A percentile compares a stretch with the other conserved stretches of the same genome.
phyloP scores from a whole-genome alignment of 2,888 invertebrate genomes.

The Celastrina argiolus region DNA sequence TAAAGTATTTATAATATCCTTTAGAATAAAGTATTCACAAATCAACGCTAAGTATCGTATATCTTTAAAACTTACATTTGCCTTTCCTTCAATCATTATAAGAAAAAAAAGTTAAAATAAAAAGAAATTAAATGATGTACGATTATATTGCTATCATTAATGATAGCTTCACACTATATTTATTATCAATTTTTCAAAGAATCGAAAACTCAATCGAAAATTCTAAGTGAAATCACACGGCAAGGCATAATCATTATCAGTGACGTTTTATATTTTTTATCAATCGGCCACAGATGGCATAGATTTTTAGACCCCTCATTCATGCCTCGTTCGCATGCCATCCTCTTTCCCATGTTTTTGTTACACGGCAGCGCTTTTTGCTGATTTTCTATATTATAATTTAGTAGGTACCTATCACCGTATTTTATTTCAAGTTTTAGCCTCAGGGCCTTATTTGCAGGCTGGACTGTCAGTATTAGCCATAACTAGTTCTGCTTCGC shows the following conservation, averaged over 20 bases:
- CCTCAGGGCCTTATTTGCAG: too few relatives aligned
- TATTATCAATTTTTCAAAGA: not conserved
- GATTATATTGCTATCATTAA: conserved; percentile 38
- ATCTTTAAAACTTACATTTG: conserved; percentile 62
- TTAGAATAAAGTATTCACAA: not conserved
- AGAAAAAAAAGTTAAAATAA: conserved; percentile 48
- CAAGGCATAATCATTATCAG: not conserved
- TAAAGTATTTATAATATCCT: conserved; percentile 33
- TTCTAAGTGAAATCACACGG: conserved; percentile 4
- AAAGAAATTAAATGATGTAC: conserved; percentile 40
- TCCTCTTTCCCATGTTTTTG: too few relatives aligned
- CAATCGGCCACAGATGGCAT: too few relatives aligned
- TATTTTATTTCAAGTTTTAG: too few relatives aligned
- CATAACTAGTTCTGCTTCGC: too few relatives aligned
- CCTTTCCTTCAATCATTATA: conserved; percentile 75
- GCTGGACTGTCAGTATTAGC: too few relatives aligned
- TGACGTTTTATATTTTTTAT: not conserved
- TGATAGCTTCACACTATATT: conserved; percentile 26
- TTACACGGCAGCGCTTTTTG: too few relatives aligned
- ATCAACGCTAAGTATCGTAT: not conserved
- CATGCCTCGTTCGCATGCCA: too few relatives aligned
- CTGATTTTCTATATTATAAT: too few relatives aligned
- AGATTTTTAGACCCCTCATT: too few relatives aligned
- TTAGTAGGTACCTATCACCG: too few relatives aligned
- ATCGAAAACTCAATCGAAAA: too few relatives aligned